Base-by-base conservation (phyloP, 1,140 invertebrate species). In the Zaprionus ghesquierei region DNA sequence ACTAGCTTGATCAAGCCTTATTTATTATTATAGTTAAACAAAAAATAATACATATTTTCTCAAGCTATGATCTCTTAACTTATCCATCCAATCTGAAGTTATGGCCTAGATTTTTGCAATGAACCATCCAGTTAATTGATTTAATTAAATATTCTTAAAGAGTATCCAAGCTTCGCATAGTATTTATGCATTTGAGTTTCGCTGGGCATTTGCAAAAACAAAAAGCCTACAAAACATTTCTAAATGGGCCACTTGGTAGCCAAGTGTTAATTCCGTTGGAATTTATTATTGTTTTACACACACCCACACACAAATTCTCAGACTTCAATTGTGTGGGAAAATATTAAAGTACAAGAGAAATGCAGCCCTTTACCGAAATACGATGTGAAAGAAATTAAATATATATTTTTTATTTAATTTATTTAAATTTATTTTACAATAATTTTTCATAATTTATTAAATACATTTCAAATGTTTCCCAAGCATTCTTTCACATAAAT, bases 211-310 rank as follows among this genome's bases (percentile, higher is more conserved):
- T 54, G 20, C 31, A 35, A 35, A 56, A 56, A 56, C 5, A 22
- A 55, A 22, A 10, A 22, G 3, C 1, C 15, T 2, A 29, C 38
- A 55, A 54, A 35, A 46, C 13, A 31, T 13, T 49, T 35, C 35
- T 64, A 61, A 80, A 77, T 75, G 72, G 53, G 62, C 70, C 63
- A 71, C 55, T 79, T 72, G 60, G 33, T 53, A 60, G 82, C 56
- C 38, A 63, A 60, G 82, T 82, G 82, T 79, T 86, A 86, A 86
- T 86, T 86, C 73, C 44, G 51, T 56, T 71, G 82, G 82, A 87
- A 86, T 86, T 84, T 79, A 72, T 84, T 87, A 79, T 18, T 62
- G 41, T 41, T 69, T 87, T 87, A 29, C 55, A 50, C 38, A 66
- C 23, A 31, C 44, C 13, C 55, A 35, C 27, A n/a, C 27, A 33